Conservation (phyloP, 2,888 invertebrate genomes). For the Melipona beecheii region DNA sequence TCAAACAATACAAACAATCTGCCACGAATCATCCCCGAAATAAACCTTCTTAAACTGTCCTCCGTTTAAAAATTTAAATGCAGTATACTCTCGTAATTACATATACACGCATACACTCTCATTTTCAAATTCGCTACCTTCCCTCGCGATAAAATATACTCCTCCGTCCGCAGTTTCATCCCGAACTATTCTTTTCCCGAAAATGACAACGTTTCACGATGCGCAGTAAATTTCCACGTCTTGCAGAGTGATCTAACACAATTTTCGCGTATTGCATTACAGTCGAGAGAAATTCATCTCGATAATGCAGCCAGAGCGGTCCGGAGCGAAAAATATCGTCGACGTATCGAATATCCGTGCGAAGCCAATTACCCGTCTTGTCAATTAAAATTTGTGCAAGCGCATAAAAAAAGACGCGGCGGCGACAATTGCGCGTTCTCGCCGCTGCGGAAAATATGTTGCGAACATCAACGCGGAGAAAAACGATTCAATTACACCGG, state of each 20-base stretch:
- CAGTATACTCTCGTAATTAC: no score
- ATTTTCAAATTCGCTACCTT: neutral
- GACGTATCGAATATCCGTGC: slow-evolving; percentile 29
- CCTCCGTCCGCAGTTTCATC: neutral
- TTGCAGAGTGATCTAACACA: no score
- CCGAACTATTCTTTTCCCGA: no score
- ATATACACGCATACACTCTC: no score
- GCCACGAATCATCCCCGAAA: no score
- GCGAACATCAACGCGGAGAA: neutral
- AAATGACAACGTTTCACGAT: no score
- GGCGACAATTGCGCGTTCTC: neutral
- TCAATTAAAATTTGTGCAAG: slow-evolving; percentile 44
- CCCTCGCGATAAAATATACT: neutral
- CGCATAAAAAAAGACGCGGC: slow-evolving; percentile 15
- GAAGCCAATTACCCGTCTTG: slow-evolving; percentile 45
- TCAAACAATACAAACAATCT: no score
- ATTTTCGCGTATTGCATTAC: no score
- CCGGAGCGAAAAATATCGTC: neutral
- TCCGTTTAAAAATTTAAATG: no score
- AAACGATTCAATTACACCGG: slow-evolving; percentile 30
- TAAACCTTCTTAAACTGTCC: no score
- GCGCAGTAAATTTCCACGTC: no score
- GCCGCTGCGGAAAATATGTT: slow-evolving; percentile 1
- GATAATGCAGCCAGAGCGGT: neutral
- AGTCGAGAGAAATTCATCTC: neutral